phyloP scores from a whole-genome alignment of 2,888 invertebrate species.

The Sturmia bella region DNA sequence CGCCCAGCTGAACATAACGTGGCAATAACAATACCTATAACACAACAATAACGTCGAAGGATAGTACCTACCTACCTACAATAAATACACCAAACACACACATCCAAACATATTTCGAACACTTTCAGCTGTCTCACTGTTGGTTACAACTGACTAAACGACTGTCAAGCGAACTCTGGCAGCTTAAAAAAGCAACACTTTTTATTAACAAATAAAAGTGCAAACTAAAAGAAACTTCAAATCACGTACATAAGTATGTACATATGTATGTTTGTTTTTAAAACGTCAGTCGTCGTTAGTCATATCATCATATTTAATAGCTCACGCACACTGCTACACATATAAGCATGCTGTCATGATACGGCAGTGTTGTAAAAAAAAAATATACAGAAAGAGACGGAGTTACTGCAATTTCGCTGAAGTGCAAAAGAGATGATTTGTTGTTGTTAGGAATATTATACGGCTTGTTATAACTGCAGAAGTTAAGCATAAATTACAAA shows the following conservation, averaged over 20 bases:
- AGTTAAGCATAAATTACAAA: conserved; percentile 63
- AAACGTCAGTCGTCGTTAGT: conserved; percentile 68
- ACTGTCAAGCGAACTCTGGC: conserved; percentile 63
- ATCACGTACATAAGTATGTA: conserved; percentile 28
- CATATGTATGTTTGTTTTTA: too few relatives aligned
- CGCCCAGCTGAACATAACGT: conserved; percentile 71
- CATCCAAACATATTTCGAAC: conserved; percentile 4
- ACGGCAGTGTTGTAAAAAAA: conserved; percentile 2
- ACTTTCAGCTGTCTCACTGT: conserved; percentile 65
- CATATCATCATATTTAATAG: conserved; percentile 69
- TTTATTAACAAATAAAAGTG: background rate
- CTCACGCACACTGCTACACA: conserved; percentile 28
- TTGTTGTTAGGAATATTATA: conserved; percentile 39
- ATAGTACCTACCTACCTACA: conserved; percentile 41
- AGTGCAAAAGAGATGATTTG: conserved; percentile 29
- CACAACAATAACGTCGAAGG: conserved; percentile 59
- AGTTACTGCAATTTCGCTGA: background rate
- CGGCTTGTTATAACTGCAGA: conserved; percentile 45
- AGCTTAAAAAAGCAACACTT: conserved; percentile 17
- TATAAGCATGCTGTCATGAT: conserved; percentile 19
- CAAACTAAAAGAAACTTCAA: conserved; percentile 12
- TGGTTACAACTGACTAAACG: conserved; percentile 65
- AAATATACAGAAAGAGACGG: conserved; percentile 4
- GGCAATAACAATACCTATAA: conserved; percentile 64
- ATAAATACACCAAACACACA: conserved; percentile 55